A percentile compares a stretch with the other conserved stretches of the same genome.
These are phyloP conservation scores for Hephaestus fuliginosus DNA, from an alignment of 2,797 vertebrate species.

Conservation along the genomic window DNA sequence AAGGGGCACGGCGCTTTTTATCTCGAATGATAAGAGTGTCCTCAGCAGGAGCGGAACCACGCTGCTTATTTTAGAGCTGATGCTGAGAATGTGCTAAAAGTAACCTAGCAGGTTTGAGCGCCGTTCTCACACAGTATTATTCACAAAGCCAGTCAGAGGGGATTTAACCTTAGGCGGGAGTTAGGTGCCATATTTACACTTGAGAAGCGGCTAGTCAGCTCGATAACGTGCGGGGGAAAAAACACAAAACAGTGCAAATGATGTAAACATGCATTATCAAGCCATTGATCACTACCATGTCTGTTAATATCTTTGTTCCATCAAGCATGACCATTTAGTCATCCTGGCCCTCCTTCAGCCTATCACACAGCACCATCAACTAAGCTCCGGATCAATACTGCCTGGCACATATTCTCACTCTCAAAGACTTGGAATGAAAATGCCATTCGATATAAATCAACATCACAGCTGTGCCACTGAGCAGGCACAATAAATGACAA, in stretches of 20 bases:
- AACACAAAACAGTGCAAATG: slow-evolving; percentile 23
- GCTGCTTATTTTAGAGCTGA: slow-evolving; percentile 33
- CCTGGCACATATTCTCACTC: slow-evolving; percentile 74
- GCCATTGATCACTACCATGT: slow-evolving; percentile 59
- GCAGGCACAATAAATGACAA: slow-evolving; percentile 63
- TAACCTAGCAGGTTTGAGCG: slow-evolving; percentile 16
- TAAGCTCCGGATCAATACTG: slow-evolving; percentile 77
- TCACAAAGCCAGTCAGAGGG: slow-evolving; percentile 33
- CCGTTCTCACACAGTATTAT: slow-evolving; percentile 21
- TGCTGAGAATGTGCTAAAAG: slow-evolving; percentile 27
- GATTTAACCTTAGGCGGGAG: slow-evolving; percentile 25
- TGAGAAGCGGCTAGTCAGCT: neutral
- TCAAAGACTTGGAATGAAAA: slow-evolving; percentile 76
- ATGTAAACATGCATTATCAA: slow-evolving; percentile 55
- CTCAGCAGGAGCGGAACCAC: slow-evolving; percentile 8
- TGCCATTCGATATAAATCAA: slow-evolving; percentile 75
- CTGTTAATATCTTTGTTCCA: slow-evolving; percentile 67
- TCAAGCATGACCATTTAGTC: slow-evolving; percentile 67
- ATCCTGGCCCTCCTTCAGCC: slow-evolving; percentile 54
- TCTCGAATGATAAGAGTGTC: slow-evolving; percentile 52
- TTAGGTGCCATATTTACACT: slow-evolving; percentile 46
- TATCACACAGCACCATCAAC: slow-evolving; percentile 68
- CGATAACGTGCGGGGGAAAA: slow-evolving; percentile 5
- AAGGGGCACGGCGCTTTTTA: slow-evolving; percentile 57
- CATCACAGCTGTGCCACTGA: slow-evolving; percentile 66